Evolutionary conservation across 2,888 invertebrate species (phyloP).

Genomic region (Habroteleia sp.): DNA sequence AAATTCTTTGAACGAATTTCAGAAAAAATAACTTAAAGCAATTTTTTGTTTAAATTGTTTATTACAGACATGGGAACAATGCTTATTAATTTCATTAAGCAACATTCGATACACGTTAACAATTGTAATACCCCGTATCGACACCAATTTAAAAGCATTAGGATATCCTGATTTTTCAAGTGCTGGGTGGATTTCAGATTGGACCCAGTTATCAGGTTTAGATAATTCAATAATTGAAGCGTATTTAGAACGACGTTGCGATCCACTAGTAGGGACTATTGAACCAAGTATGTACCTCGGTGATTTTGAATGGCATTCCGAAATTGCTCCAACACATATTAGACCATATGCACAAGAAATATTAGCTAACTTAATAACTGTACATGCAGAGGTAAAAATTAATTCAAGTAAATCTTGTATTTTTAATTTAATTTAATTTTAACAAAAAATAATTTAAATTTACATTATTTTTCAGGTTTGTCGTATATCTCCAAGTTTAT

Average conservation of each 20-base stretch:
- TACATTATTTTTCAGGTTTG: conserved; percentile 84
- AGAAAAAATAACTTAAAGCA: too few relatives aligned
- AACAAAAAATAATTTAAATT: too few relatives aligned
- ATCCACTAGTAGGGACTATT: conserved; percentile 96
- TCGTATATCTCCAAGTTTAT: conserved; percentile 89
- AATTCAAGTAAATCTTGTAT: neutral
- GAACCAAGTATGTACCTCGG: conserved; percentile 98
- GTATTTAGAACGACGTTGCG: conserved; percentile 94
- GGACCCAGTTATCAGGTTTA: conserved; percentile 82
- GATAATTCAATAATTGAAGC: conserved; percentile 82
- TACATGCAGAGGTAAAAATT: conserved; percentile 86
- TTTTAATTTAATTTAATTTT: neutral
- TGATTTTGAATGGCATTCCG: conserved; percentile 91
- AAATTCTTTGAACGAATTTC: too few relatives aligned
- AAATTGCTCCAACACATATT: conserved; percentile 88
- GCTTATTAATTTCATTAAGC: conserved; percentile 91
- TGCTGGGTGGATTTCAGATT: conserved; percentile 81
- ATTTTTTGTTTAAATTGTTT: too few relatives aligned
- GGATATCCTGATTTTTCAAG: conserved; percentile 86
- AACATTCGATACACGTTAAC: conserved; percentile 93
- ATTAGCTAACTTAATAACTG: conserved; percentile 89
- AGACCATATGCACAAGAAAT: conserved; percentile 94
- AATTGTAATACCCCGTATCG: conserved; percentile 87
- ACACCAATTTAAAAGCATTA: conserved; percentile 85
- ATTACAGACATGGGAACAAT: conserved; percentile 87